Evolutionary conservation across 2,113 vertebrate species (phyloP).

Genomic region (Mirounga angustirostris): DNA sequence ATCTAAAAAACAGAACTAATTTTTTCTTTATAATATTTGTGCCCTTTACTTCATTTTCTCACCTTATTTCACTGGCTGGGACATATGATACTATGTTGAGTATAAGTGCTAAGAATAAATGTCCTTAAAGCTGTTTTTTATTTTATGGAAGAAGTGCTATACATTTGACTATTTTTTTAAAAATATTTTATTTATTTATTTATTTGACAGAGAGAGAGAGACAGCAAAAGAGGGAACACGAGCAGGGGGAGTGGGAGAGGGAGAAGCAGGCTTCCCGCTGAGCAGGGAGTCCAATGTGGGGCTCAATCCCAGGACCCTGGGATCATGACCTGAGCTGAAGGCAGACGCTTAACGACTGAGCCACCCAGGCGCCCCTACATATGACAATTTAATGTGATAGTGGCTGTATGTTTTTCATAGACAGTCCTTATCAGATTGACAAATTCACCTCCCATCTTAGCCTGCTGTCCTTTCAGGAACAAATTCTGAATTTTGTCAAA

Average conservation of each 20-base stretch:
- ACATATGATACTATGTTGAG: neutral
- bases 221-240: no score
- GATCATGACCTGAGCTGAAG: no score
- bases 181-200: no score
- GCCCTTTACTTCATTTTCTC: neutral
- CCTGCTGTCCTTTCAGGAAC: neutral
- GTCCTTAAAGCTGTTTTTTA: neutral
- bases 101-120: neutral
- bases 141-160: neutral
- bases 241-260: no score
- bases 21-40: neutral
- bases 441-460: neutral
- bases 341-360: no score
- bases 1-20: neutral
- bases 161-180: neutral
- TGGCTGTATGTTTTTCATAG: neutral
- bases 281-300: no score
- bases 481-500: conserved; percentile 17
- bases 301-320: no score
- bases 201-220: no score
- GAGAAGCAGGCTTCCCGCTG: no score
- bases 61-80: neutral
- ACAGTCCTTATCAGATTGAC: neutral
- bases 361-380: neutral
- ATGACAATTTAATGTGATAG: neutral